Evolutionary conservation across 2,888 invertebrate genomes (phyloP).

Genomic region (Ectemnius continuus): DNA sequence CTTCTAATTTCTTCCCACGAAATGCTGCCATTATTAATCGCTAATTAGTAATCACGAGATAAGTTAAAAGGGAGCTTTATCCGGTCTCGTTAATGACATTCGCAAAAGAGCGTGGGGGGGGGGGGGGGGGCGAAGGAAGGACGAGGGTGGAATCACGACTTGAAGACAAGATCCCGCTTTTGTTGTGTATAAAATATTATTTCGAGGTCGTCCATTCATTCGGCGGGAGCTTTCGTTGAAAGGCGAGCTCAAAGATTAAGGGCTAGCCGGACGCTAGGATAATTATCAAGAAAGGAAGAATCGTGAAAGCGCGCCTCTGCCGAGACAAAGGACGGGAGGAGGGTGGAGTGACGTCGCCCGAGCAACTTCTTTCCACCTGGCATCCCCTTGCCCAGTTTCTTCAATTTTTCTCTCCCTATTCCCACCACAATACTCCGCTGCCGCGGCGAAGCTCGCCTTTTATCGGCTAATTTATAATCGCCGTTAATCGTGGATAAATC

Average conservation of each 20-base stretch:
- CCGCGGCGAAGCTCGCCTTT: slow-evolving; percentile 15
- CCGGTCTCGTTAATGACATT: too few relatives aligned
- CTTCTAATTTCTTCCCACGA: too few relatives aligned
- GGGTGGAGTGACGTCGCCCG: slow-evolving; percentile 41
- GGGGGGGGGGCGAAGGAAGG: slow-evolving; percentile 45
- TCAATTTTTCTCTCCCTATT: slow-evolving; percentile 50
- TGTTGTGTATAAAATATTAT: slow-evolving; percentile 75
- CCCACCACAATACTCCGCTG: slow-evolving; percentile 46
- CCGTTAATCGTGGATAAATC: slow-evolving; percentile 68
- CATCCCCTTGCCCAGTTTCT: slow-evolving; percentile 18
- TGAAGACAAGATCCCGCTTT: slow-evolving; percentile 53
- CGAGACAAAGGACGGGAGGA: slow-evolving; percentile 73
- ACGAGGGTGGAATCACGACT: slow-evolving; percentile 30
- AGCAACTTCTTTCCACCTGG: slow-evolving; percentile 26
- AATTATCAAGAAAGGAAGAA: slow-evolving; percentile 74
- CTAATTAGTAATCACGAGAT: too few relatives aligned
- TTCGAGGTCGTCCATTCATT: slow-evolving; percentile 71
- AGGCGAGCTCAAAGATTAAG: slow-evolving; percentile 71
- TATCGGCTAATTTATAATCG: slow-evolving; percentile 61
- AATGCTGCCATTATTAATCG: too few relatives aligned
- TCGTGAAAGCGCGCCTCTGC: slow-evolving; percentile 68
- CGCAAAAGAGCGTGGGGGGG: slow-evolving; percentile 19
- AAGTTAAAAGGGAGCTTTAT: too few relatives aligned
- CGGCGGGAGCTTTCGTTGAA: slow-evolving; percentile 68
- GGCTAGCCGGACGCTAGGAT: slow-evolving; percentile 70